A percentile compares a stretch with the other conserved stretches of the same genome.
Evolutionary conservation across 2,888 invertebrate species (phyloP).

Genomic region (Acanthosepion pharaonis): DNA sequence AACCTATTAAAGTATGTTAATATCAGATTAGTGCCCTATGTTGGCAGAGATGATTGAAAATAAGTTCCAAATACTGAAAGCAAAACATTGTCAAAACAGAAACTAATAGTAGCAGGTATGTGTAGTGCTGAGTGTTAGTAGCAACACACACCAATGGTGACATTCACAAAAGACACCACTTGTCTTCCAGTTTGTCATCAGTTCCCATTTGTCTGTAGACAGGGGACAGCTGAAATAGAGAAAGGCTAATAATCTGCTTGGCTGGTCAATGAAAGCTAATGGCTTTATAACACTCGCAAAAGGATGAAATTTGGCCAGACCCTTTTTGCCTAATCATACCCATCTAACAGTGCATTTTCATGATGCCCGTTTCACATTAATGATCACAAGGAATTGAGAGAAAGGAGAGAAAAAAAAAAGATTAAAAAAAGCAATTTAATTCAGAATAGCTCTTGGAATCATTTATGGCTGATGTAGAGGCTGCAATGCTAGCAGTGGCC

Average conservation of each 20-base stretch:
- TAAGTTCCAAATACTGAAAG: neutral
- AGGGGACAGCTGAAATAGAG: neutral
- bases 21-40: neutral
- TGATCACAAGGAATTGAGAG: neutral
- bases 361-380: neutral
- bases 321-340: constrained; percentile 21
- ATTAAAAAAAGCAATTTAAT: neutral
- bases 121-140: neutral
- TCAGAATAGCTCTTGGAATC: constrained; percentile 18
- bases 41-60: neutral
- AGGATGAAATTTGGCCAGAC: constrained; percentile 22
- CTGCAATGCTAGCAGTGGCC: neutral
- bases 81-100: neutral
- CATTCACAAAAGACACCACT: neutral
- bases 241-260: constrained; percentile 6
- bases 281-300: constrained; percentile 15
- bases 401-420: neutral
- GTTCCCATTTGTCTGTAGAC: neutral
- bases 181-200: neutral
- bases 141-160: neutral
- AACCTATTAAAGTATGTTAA: constrained; percentile 33
- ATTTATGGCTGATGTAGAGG: neutral
- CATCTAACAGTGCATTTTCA: constrained; percentile 33
- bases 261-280: constrained; percentile 14
- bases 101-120: neutral